Evolutionary conservation across 2,113 vertebrate genomes (phyloP).

Genomic region (Chinchilla lanigera): DNA sequence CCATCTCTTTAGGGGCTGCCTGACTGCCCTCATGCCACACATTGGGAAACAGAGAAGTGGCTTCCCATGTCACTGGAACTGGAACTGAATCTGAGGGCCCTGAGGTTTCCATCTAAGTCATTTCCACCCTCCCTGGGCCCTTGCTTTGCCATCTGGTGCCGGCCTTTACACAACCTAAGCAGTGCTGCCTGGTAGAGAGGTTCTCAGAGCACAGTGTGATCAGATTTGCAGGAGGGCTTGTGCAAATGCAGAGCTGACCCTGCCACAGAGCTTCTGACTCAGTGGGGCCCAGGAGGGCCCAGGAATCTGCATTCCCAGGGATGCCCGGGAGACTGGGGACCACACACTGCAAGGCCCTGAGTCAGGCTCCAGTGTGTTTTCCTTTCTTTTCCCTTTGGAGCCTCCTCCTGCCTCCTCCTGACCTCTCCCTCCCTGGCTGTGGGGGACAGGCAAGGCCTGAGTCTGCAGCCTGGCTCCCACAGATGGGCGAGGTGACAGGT

Average conservation of each 20-base stretch:
- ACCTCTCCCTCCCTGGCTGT: neutral
- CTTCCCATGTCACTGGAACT: neutral
- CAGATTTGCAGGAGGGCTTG: neutral
- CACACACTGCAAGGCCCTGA: neutral
- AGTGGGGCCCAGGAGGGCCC: neutral
- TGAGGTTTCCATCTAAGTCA: neutral
- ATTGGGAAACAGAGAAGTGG: neutral
- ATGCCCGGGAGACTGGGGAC: too few relatives aligned
- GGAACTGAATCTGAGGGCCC: neutral
- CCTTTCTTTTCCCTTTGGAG: neutral
- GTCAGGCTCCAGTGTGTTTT: neutral
- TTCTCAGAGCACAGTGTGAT: neutral
- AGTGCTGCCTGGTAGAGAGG: neutral
- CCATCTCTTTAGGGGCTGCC: neutral
- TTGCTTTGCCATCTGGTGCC: neutral
- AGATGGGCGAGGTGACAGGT: neutral
- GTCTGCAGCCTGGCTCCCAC: neutral
- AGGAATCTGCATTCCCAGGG: neutral
- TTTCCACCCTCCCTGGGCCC: neutral
- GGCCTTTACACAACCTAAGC: neutral
- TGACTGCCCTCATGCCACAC: neutral
- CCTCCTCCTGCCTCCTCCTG: neutral
- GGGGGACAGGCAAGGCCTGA: neutral
- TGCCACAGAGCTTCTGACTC: neutral
- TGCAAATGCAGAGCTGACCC: neutral